phyloP scores from a whole-genome alignment of 2,797 vertebrate species.

The Macroramphosus scolopax region DNA sequence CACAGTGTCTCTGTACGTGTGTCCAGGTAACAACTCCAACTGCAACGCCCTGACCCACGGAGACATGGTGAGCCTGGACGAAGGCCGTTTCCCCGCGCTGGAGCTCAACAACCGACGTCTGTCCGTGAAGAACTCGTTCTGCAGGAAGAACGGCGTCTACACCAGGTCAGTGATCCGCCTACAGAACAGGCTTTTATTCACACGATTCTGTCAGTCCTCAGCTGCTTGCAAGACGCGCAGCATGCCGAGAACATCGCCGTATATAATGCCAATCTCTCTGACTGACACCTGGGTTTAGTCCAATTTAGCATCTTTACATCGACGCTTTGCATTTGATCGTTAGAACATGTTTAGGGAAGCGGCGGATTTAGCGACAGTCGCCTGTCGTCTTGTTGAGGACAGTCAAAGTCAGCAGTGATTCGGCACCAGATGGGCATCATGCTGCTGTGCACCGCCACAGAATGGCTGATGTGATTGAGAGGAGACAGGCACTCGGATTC shows the following conservation, averaged over 20 bases:
- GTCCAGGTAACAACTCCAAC: constrained; percentile 87
- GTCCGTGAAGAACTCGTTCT: constrained; percentile 97
- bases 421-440: constrained; percentile 5
- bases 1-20: constrained; percentile 68
- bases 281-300: constrained; percentile 30
- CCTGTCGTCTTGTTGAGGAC: constrained; percentile 1
- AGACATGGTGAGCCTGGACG: constrained; percentile 95
- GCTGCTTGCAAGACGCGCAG: constrained; percentile 5
- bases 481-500: constrained; percentile 25
- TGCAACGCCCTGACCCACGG: constrained; percentile 89
- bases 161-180: constrained; percentile 80
- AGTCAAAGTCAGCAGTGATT: constrained; percentile 22
- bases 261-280: constrained; percentile 40
- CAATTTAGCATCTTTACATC: constrained; percentile 6
- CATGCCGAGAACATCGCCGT: constrained; percentile 13
- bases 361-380: constrained; percentile 9
- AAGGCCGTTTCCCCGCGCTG: constrained; percentile 92
- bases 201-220: constrained; percentile 11
- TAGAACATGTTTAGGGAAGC: constrained; percentile 13
- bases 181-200: too few relatives aligned
- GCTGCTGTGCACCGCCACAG: neutral
- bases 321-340: constrained; percentile 21
- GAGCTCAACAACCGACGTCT: constrained; percentile 96
- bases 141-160: constrained; percentile 94
- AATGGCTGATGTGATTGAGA: constrained; percentile 14